Conservation (phyloP, 2,113 vertebrate genomes). For the Lasiurus borealis region DNA sequence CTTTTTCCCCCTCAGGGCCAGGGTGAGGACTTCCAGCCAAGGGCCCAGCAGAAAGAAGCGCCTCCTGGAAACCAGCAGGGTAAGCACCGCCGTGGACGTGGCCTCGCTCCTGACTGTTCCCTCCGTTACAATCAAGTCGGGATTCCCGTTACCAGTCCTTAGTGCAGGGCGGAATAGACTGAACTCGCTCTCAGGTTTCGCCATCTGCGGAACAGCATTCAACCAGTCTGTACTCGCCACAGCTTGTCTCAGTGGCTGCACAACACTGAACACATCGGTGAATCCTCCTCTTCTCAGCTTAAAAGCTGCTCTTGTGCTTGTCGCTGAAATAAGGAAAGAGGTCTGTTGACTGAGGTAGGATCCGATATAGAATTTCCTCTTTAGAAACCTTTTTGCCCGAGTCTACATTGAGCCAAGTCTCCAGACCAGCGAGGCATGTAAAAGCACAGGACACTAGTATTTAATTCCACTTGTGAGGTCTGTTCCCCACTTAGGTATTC, state of each 20-base stretch:
- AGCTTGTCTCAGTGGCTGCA: neutral
- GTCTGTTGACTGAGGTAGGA: neutral
- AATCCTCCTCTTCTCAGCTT: constrained; percentile 9
- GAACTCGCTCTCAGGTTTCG: constrained; percentile 40
- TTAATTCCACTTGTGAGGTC: neutral
- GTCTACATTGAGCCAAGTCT: constrained; percentile 14
- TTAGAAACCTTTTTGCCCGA: constrained; percentile 38
- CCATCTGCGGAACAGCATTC: neutral
- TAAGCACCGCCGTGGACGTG: constrained; percentile 52
- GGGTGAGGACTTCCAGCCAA: constrained; percentile 46
- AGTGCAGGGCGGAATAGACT: neutral
- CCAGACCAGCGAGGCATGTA: neutral
- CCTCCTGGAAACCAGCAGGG: constrained; percentile 26
- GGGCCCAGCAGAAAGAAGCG: constrained; percentile 56
- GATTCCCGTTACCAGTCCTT: constrained; percentile 23
- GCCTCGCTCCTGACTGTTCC: neutral
- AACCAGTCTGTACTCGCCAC: neutral
- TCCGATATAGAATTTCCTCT: neutral
- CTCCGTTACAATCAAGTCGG: neutral
- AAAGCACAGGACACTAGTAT: neutral
- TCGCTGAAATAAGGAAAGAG: constrained; percentile 50
- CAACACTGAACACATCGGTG: neutral
- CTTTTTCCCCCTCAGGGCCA: constrained; percentile 65
- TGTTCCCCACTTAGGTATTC: neutral
- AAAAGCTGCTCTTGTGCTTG: constrained; percentile 20